phyloP scores from a whole-genome alignment of 1,140 invertebrate genomes.

The Drosophila persimilis region DNA sequence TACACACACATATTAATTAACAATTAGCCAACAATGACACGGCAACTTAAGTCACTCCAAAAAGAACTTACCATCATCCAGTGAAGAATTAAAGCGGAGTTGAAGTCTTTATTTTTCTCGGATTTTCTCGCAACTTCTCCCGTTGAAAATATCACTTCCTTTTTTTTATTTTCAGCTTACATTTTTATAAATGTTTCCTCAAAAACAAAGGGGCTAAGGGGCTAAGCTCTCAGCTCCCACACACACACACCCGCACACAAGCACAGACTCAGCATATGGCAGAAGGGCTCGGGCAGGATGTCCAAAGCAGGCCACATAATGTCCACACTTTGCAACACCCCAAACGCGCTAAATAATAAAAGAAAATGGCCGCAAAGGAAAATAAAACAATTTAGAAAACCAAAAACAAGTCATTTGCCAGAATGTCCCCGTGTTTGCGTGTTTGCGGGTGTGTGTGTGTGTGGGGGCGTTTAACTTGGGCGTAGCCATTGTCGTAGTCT shows the following conservation, averaged over 20 bases:
- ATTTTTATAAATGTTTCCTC: slow-evolving; percentile 6
- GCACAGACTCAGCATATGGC: slow-evolving; percentile 58
- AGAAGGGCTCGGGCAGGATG: slow-evolving; percentile 44
- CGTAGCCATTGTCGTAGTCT: slow-evolving; percentile 59
- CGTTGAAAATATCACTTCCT: neutral
- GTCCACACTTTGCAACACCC: slow-evolving; percentile 38
- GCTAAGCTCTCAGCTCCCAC: neutral
- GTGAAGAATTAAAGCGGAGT: neutral
- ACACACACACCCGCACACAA: slow-evolving; percentile 2
- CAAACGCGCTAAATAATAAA: slow-evolving; percentile 48
- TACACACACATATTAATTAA: slow-evolving; percentile 45
- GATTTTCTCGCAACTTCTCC: no score
- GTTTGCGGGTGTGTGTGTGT: slow-evolving; percentile 12
- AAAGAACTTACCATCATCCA: slow-evolving; percentile 31
- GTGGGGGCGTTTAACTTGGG: slow-evolving; percentile 56
- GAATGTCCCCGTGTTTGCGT: slow-evolving; percentile 17
- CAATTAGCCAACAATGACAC: slow-evolving; percentile 34
- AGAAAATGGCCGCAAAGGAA: slow-evolving; percentile 36
- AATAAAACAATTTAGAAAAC: slow-evolving; percentile 60
- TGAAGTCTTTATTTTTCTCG: neutral
- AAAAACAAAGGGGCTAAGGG: neutral
- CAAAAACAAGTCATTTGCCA: slow-evolving; percentile 73
- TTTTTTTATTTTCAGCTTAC: slow-evolving; percentile 5
- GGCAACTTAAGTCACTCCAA: slow-evolving; percentile 25
- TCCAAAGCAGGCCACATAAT: slow-evolving; percentile 2